Percentiles rank a stretch among this genome's conserved stretches.
Conservation (phyloP, 2,888 invertebrate genomes). For the Lycocerus yunnanus region DNA sequence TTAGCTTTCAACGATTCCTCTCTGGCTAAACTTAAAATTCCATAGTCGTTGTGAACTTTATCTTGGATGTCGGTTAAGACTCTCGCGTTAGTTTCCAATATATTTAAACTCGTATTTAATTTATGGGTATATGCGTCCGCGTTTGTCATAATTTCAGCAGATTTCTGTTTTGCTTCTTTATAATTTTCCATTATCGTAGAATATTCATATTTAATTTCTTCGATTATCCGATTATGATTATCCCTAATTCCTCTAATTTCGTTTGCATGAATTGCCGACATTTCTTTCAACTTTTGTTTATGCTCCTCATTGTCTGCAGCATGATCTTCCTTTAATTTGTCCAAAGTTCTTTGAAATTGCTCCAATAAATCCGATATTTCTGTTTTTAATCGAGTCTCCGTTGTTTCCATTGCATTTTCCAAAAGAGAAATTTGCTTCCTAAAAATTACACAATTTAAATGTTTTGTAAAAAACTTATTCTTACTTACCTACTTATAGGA, state of each 20-base stretch:
- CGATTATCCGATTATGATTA: constrained; percentile 58
- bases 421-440: constrained; percentile 64
- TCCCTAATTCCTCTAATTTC: constrained; percentile 59
- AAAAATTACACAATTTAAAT: constrained; percentile 32
- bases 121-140: constrained; percentile 59
- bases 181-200: constrained; percentile 63
- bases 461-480: neutral
- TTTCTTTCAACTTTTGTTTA: constrained; percentile 46
- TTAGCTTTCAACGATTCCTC: constrained; percentile 59
- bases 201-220: constrained; percentile 59
- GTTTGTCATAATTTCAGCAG: constrained; percentile 59
- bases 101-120: constrained; percentile 57
- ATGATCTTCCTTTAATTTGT: constrained; percentile 41
- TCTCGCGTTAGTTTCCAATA: constrained; percentile 58
- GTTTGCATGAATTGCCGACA: constrained; percentile 43
- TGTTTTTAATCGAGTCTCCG: constrained; percentile 64
- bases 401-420: constrained; percentile 61
- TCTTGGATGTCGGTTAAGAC: constrained; percentile 57
- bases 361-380: constrained; percentile 61
- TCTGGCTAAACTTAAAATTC: constrained; percentile 55
- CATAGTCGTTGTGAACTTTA: constrained; percentile 57
- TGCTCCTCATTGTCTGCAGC: constrained; percentile 45
- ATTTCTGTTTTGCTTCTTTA: constrained; percentile 61
- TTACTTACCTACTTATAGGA: constrained; percentile 61
- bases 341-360: constrained; percentile 60